Conservation (phyloP, 2,888 invertebrate genomes). For the Apodemia mormo region DNA sequence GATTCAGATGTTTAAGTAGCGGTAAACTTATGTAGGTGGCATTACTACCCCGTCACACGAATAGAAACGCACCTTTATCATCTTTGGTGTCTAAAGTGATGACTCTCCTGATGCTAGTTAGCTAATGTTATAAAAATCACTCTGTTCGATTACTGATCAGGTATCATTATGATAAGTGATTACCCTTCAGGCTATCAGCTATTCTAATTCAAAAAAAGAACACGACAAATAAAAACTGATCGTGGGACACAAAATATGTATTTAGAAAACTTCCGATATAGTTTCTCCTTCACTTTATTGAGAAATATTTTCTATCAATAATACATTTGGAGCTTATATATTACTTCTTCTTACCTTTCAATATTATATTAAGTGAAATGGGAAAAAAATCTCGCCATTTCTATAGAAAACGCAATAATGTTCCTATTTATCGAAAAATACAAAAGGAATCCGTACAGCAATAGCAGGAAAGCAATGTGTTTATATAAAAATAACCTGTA, state of each 20-base stretch:
- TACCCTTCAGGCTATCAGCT: too few relatives aligned
- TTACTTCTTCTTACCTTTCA: constrained; percentile 26
- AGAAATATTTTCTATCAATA: constrained; percentile 18
- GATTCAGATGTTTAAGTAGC: too few relatives aligned
- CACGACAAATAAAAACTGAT: too few relatives aligned
- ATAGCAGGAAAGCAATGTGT: background rate
- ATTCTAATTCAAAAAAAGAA: too few relatives aligned
- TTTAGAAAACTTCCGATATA: background rate
- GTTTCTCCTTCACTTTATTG: background rate
- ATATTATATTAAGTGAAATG: constrained; percentile 27
- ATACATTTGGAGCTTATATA: constrained; percentile 23
- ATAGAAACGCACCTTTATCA: too few relatives aligned
- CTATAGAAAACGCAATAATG: constrained; percentile 26
- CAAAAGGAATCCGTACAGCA: constrained; percentile 23
- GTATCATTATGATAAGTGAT: too few relatives aligned
- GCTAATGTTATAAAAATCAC: too few relatives aligned
- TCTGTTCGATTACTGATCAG: too few relatives aligned
- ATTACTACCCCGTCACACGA: too few relatives aligned
- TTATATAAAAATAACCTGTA: constrained; percentile 11
- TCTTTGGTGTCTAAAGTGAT: too few relatives aligned
- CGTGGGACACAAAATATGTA: background rate
- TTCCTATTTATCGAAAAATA: constrained; percentile 27
- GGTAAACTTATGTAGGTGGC: too few relatives aligned
- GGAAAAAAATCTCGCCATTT: constrained; percentile 26
- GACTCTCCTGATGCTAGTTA: too few relatives aligned